Base-by-base conservation (phyloP, 2,888 invertebrate species). In the Perithous albicinctus region DNA sequence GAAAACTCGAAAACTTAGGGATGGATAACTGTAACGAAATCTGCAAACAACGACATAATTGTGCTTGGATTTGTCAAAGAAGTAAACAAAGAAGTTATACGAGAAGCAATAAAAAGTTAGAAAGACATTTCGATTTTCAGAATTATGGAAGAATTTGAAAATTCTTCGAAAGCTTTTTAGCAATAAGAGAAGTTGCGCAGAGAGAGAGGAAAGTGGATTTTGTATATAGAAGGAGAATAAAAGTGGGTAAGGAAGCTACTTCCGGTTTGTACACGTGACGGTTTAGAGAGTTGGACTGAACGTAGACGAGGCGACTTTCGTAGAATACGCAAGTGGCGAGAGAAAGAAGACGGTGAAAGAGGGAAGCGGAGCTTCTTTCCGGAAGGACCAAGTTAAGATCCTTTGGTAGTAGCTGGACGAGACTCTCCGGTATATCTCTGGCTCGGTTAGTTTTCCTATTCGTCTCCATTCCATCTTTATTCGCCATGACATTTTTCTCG, bases 291-390 rank as follows among this genome's bases (percentile, higher is more conserved):
- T 29, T 29, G n/a, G n/a, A n/a, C 5, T 15, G 66, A 56, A 26
- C 12, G 61, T 20, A 18, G 56, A 59, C 54, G 59, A 35, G 29
- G 46, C 46, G 61, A 67, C 76, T 48, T 48, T 48, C 18, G 69
- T 67, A 61, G 76, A 76, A 76, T 76, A 69, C 69, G 29, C 46
- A 69, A 76, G 67, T 61, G 23, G 48, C 56, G 6, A 35, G 67
- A 59, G 48, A 76, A 29, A 61, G 35, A 67, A n/a, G 48, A 15
- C 12, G 59, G 18, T 15, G 29, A 15, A 46, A 23, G 20, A 20
- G 15, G 4, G 15, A 29, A 61, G 38, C 41, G 56, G 12, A 12
- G 23, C 38, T 67, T 67, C 67, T 35, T 73, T 73, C 61, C 35
- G 61, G 38, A 76, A 69, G 48, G 15, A 61, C 29, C 15, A 5